Base-by-base conservation (phyloP, 2,888 invertebrate genomes). In the Bruchidius siliquastri region DNA sequence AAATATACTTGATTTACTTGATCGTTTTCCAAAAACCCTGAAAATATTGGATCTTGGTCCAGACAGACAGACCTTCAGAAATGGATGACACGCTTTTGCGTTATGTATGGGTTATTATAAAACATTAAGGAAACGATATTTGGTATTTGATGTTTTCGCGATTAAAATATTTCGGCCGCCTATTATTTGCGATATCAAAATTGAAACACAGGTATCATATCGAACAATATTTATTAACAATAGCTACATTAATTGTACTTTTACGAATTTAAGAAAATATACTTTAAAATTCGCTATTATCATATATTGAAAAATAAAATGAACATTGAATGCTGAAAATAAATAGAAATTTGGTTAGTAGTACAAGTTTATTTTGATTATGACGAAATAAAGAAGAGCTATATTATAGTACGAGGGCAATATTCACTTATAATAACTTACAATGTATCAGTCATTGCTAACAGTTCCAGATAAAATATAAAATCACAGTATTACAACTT, bases 381-480 rank as follows among this genome's bases (percentile, higher is more conserved):
- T 73, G 68, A 73, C 71, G 22, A 69, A 68, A 68, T 3, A 68
- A 68, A 21, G 10, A 20, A n/a, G 10, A 68, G 10, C 22, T 68
- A 68, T 68, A 68, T 21, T 21, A 21, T 68, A 67, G 21, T 67
- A 68, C 21, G 8, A 10, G 21, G 68, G 66, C 49, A 21, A 21
- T 67, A 69, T n/a, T 21, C 70, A 73, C 70, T 66, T 22, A 26
- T 30, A 71, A 18, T 78, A 78, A 76, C 76, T 76, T 77, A 79
- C 75, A 76, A 75, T 75, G 74, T 76, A 79, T 79, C 79, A 79
- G 79, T 79, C 79, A 77, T 74, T 73, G 74, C 73, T 73, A 78
- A 77, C 76, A 77, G 76, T 75, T 77, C 76, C 75, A 77, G 74
- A 77, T 78, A 78, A 76, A 76, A 75, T 77, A 76, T 77, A 73